Evolutionary conservation across 2,888 invertebrate genomes (phyloP), one percentile per base, ranked within the genome.

Genomic region (Orthosia gracilis): DNA sequence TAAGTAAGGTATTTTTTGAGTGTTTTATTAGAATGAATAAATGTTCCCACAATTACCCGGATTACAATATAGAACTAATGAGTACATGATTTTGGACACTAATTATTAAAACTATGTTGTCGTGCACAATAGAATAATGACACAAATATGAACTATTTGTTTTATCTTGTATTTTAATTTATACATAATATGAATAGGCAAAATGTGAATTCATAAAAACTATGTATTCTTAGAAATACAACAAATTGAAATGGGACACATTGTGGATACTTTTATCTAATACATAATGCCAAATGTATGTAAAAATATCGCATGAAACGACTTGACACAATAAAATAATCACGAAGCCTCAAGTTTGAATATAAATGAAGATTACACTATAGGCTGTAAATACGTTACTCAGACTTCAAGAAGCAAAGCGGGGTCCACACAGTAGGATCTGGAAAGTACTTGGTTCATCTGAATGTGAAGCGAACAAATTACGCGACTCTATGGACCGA

Each of bases 131-230:
- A 82, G 70, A 91, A 87, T 90, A 91, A 92, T 79, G 89, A 93
- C 87, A 91, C 91, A 91, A 92, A 89, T 88, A 91, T 89, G 85
- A 89, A 90, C 90, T 93, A 92, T 89, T 93, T 65, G 72, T 92
- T 94, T 94, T 94, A 89, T 94, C 94, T 94, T 95, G 93, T 95
- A 94, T 96, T 78, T 78, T 78, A 78, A 96, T 96, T 95, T 94
- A 95, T 94, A 95, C 94, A 96, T 94, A 95, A 95, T 75, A 79
- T 76, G 79, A 76, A 95, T 96, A 96, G 95, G 94, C 95, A 95
- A 96, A 95, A 94, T 93, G 96, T 96, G 96, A 95, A 94, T 94
- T 81, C 91, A 93, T 94, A 94, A 94, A 94, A 94, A 95, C 94
- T 93, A 94, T 93, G 93, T 93, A 94, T 91, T 92, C 91, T 92